Percentiles rank a stretch among this genome's conserved stretches.
Evolutionary conservation across 1,140 invertebrate species (phyloP).

Genomic region (Eumeta japonica): DNA sequence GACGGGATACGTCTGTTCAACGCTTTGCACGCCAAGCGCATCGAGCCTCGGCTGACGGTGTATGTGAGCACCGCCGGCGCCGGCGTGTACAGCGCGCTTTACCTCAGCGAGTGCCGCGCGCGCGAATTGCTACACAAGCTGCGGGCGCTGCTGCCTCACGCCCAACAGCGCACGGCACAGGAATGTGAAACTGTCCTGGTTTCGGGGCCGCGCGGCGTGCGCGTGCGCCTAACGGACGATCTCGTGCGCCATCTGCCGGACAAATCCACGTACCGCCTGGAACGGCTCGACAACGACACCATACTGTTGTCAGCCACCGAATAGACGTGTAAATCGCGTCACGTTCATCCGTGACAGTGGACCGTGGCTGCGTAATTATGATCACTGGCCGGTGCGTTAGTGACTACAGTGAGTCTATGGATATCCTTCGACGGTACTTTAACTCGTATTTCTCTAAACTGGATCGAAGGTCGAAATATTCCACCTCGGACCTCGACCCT

Average conservation of each 20-base stretch:
- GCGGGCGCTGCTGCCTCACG: conserved; percentile 58
- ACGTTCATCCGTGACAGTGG: no score
- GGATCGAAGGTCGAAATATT: no score
- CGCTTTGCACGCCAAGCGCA: conserved; percentile 77
- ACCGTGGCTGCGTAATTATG: no score
- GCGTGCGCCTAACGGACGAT: conserved; percentile 46
- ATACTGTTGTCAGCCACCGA: conserved; percentile 25
- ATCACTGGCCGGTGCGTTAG: no score
- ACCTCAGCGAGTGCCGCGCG: conserved; percentile 68
- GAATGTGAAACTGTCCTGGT: conserved; percentile 40
- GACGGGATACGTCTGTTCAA: conserved; percentile 91
- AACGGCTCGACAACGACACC: conserved; percentile 23
- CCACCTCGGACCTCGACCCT: no score
- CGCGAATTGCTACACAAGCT: conserved; percentile 70
- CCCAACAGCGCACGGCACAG: conserved; percentile 49
- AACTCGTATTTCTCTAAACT: no score
- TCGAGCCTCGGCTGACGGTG: conserved; percentile 74
- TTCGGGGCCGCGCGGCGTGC: conserved; percentile 39
- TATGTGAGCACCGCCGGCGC: conserved; percentile 72
- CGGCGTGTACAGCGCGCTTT: conserved; percentile 76
- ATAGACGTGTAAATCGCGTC: no score
- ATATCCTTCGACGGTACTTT: no score
- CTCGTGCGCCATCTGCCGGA: conserved; percentile 46
- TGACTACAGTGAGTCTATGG: no score
- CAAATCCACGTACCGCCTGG: conserved; percentile 32